phyloP scores from a whole-genome alignment of 1,140 invertebrate genomes.

The Catajapyx aquilonaris region DNA sequence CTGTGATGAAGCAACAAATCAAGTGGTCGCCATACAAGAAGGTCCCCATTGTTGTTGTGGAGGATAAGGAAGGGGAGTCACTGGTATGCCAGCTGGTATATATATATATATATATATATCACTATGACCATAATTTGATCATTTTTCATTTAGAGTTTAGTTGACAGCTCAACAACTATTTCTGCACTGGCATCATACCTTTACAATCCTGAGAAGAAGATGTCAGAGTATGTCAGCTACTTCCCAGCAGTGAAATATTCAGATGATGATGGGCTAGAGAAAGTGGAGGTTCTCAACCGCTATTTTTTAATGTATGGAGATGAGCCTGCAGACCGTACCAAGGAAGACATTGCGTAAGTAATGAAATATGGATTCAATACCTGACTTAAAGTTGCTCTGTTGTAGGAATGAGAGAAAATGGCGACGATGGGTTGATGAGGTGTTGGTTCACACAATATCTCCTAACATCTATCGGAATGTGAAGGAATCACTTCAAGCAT shows the following conservation, averaged over 20 bases:
- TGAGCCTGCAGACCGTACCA: constrained; percentile 26
- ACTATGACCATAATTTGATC: not conserved
- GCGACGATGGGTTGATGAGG: constrained; percentile 83
- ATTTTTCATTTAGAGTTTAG: too few relatives aligned
- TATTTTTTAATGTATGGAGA: constrained; percentile 79
- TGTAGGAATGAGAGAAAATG: constrained; percentile 76
- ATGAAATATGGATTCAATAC: too few relatives aligned
- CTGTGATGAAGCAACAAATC: constrained; percentile 70
- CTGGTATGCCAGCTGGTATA: too few relatives aligned
- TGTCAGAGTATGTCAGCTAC: constrained; percentile 53
- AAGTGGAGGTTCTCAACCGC: constrained; percentile 71
- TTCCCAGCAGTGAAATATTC: constrained; percentile 53
- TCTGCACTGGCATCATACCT: constrained; percentile 65
- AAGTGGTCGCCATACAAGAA: constrained; percentile 90
- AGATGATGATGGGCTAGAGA: constrained; percentile 42
- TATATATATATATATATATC: too few relatives aligned
- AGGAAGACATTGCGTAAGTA: constrained; percentile 42
- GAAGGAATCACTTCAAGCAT: constrained; percentile 66
- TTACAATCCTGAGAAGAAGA: constrained; percentile 31
- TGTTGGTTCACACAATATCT: constrained; percentile 77
- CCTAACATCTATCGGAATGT: constrained; percentile 88
- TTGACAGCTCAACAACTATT: constrained; percentile 86
- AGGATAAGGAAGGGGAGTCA: constrained; percentile 34
- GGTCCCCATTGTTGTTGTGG: constrained; percentile 77
- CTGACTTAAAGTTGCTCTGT: constrained; percentile 10